Conservation (phyloP, 64 coral and sea anemone species). For the Dendrophyllia cribrosa region DNA sequence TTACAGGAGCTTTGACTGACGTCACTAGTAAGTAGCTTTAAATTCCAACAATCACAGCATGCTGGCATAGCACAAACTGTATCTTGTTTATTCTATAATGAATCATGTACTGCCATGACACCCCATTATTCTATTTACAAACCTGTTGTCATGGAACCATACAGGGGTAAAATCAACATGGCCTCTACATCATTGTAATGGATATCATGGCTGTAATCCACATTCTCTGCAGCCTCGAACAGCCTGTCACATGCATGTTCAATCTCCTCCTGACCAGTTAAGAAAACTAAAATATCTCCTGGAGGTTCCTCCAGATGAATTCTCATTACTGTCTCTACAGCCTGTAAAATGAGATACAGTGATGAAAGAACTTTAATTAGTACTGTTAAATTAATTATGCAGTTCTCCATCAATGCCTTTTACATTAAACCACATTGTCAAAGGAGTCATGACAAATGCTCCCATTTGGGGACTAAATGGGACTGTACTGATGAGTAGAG, state of each 20-base stretch:
- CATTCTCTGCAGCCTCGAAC: constrained; percentile 86
- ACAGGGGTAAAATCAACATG: constrained; percentile 83
- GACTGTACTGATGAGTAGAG: too few relatives aligned
- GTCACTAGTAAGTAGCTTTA: too few relatives aligned
- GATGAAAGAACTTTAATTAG: background rate
- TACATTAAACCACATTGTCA: too few relatives aligned
- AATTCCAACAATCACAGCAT: too few relatives aligned
- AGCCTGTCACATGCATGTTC: constrained; percentile 90
- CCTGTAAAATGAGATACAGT: constrained; percentile 25
- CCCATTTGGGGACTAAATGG: too few relatives aligned
- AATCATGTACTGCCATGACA: too few relatives aligned
- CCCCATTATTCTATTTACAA: background rate
- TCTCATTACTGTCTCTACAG: constrained; percentile 81
- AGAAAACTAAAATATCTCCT: constrained; percentile 85
- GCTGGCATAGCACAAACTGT: too few relatives aligned
- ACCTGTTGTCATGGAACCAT: constrained; percentile 97
- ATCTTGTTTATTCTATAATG: too few relatives aligned
- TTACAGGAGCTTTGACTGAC: too few relatives aligned
- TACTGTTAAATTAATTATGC: too few relatives aligned
- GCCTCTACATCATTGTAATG: constrained; percentile 69
- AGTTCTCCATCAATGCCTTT: too few relatives aligned
- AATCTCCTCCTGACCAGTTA: constrained; percentile 96
- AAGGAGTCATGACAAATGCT: too few relatives aligned
- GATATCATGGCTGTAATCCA: constrained; percentile 92
- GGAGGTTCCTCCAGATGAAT: constrained; percentile 80